Conservation (phyloP, 2,797 vertebrate species). For the Mallotus villosus region DNA sequence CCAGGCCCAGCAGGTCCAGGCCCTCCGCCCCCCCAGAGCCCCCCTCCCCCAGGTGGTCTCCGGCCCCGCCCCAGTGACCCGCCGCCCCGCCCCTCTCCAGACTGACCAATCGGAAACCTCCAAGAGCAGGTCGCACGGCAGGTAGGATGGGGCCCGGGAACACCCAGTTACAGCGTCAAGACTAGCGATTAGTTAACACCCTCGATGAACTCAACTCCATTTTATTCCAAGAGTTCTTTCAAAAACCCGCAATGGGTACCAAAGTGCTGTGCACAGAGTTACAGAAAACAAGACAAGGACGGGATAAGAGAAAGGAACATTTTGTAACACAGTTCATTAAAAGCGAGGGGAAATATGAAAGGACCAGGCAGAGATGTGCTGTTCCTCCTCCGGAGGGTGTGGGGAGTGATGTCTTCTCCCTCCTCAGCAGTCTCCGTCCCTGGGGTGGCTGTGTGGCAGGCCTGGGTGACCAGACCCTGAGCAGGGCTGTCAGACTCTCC, state of each 20-base stretch:
- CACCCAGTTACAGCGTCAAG: too few relatives aligned
- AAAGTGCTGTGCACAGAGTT: background rate
- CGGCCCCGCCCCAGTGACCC: slow-evolving; percentile 49
- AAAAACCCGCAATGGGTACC: background rate
- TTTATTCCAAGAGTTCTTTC: too few relatives aligned
- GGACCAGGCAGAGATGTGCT: too few relatives aligned
- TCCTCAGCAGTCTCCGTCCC: too few relatives aligned
- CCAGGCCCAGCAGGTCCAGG: slow-evolving; percentile 19
- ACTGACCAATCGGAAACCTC: background rate
- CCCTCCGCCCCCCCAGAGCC: slow-evolving; percentile 7
- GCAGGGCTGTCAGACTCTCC: too few relatives aligned
- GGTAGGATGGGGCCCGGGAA: background rate
- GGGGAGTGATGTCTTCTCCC: too few relatives aligned
- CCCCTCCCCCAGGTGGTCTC: slow-evolving; percentile 43
- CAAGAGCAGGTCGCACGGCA: background rate
- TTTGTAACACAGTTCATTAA: too few relatives aligned
- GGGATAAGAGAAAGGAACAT: too few relatives aligned
- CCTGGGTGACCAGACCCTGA: too few relatives aligned
- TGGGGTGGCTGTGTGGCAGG: too few relatives aligned
- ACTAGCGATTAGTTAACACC: background rate
- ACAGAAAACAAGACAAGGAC: background rate
- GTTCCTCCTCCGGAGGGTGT: too few relatives aligned
- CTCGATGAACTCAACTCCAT: background rate
- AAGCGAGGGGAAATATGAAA: too few relatives aligned
- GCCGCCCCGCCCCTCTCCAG: slow-evolving; percentile 33